Evolutionary conservation across 2,113 vertebrate species (phyloP).

Genomic region (Lasiurus cinereus): DNA sequence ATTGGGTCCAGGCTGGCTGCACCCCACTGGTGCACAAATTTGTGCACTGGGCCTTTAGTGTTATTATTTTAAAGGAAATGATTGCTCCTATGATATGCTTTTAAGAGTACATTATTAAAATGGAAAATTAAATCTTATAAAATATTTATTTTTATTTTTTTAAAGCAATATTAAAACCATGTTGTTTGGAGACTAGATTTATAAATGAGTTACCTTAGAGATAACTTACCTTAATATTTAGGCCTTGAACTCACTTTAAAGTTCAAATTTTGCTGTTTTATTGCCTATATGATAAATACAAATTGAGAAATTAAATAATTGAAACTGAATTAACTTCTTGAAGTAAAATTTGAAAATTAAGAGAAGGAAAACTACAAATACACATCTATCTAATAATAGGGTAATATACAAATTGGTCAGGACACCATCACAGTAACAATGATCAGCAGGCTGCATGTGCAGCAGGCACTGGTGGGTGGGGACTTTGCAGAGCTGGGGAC

Average conservation of each 20-base stretch:
- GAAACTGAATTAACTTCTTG: constrained; percentile 4
- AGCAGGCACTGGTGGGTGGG: no score
- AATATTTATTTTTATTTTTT: not conserved
- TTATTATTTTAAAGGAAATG: constrained; percentile 24
- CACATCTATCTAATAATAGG: not conserved
- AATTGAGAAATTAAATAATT: constrained; percentile 48
- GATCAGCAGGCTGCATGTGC: no score
- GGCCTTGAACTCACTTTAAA: constrained; percentile 31
- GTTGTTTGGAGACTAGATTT: constrained; percentile 2
- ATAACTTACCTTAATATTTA: constrained; percentile 22
- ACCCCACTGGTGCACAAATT: no score
- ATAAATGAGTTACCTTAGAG: not conserved
- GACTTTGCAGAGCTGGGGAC: no score
- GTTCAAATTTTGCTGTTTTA: constrained; percentile 49
- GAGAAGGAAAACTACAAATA: not conserved
- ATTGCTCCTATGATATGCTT: not conserved
- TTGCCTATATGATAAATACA: not conserved
- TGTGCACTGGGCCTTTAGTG: no score
- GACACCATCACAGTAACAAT: no score
- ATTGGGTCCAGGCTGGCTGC: no score
- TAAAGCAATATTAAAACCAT: not conserved
- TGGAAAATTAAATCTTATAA: constrained; percentile 21
- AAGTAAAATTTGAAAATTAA: constrained; percentile 54
- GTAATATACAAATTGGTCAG: no score
- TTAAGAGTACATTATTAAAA: not conserved